Evolutionary conservation across 2,888 invertebrate species (phyloP).

Genomic region (Hyposoter didymator): DNA sequence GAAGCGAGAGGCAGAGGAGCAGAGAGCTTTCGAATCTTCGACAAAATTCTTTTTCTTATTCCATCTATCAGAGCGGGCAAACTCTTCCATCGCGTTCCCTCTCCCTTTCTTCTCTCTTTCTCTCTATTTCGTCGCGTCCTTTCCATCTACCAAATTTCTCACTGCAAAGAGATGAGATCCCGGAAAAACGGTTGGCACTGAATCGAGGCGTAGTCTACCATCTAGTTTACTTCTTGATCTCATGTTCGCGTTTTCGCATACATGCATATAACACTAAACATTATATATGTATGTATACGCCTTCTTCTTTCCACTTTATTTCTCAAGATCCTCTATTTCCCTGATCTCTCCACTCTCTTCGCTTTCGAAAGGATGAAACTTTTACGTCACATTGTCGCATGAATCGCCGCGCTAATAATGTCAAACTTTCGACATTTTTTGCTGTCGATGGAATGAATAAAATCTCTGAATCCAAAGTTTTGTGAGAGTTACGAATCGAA

Average conservation of each 20-base stretch:
- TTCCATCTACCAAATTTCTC: constrained; percentile 17
- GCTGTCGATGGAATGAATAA: neutral
- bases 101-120: neutral
- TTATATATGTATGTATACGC: neutral
- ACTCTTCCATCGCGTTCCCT: constrained; percentile 15
- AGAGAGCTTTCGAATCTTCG: constrained; percentile 24
- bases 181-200: constrained; percentile 40
- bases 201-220: constrained; percentile 40
- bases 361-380: neutral
- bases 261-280: constrained; percentile 17
- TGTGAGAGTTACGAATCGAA: neutral
- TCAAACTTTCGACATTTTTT: neutral
- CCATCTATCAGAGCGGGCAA: constrained; percentile 7
- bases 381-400: neutral
- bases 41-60: constrained; percentile 46
- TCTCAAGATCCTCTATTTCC: neutral
- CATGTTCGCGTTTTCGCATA: constrained; percentile 37
- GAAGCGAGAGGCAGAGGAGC: constrained; percentile 1
- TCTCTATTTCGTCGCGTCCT: neutral
- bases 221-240: constrained; percentile 58
- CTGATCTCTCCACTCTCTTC: neutral
- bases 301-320: neutral
- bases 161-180: neutral
- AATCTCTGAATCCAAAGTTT: neutral
- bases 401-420: neutral